These are phyloP conservation scores for honey bee (Apis mellifera) DNA, from an alignment of 1,140 invertebrate species.

Conservation along the genomic window Amel_HAv3.1 CM009941.2:8945501-8946000, in stretches of 20 bases:
- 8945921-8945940: background rate
- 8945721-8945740: constrained; percentile 49
- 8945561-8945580: background rate
- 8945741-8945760: constrained; percentile 38
- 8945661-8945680: constrained; percentile 33
- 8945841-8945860: constrained; percentile 21
- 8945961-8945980: background rate
- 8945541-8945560: background rate
- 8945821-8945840: background rate
- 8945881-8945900: background rate
- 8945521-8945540: background rate
- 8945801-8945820: too few species aligned
- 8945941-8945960: background rate
- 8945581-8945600: background rate
- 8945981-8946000: background rate
- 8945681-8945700: constrained; percentile 65
- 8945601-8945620: too few species aligned
- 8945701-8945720: constrained; percentile 51
- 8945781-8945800: constrained; percentile 27
- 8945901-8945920: background rate
- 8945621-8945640: background rate
- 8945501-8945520: background rate
- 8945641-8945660: constrained; percentile 44
- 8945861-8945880: constrained; percentile 9
- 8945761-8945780: constrained; percentile 35